Evolutionary conservation across 2,888 invertebrate species (phyloP).

Genomic region (Byasa hedistus): DNA sequence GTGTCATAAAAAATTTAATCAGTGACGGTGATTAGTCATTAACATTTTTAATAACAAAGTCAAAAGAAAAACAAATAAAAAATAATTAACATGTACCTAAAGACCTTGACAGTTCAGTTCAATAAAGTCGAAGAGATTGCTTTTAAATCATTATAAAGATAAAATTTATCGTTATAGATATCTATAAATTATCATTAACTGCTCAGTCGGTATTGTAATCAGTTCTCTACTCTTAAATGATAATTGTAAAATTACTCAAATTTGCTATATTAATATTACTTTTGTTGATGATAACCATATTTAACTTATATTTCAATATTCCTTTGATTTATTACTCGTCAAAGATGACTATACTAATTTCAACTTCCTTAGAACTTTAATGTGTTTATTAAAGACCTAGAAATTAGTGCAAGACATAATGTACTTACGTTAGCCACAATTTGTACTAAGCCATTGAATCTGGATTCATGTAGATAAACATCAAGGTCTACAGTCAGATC

Average conservation of each 20-base stretch:
- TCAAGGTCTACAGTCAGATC: constrained; percentile 56
- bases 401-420: neutral
- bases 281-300: neutral
- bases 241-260: constrained; percentile 11
- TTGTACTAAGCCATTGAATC: constrained; percentile 54
- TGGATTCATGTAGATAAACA: constrained; percentile 50
- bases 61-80: neutral
- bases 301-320: neutral
- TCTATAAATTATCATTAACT: constrained; percentile 24
- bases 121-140: constrained; percentile 7
- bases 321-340: too few species aligned
- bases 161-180: constrained; percentile 27
- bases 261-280: neutral
- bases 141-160: constrained; percentile 15
- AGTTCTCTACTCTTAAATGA: neutral
- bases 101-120: neutral
- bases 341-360: too few species aligned
- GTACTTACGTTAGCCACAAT: constrained; percentile 54
- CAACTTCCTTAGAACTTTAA: too few species aligned
- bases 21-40: neutral
- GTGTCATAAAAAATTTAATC: neutral
- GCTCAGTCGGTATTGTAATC: constrained; percentile 2
- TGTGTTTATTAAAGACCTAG: too few species aligned
- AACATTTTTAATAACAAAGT: neutral
- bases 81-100: neutral